Conservation (phyloP, 2,797 vertebrate genomes). For the Yasuhikotakia modesta region DNA sequence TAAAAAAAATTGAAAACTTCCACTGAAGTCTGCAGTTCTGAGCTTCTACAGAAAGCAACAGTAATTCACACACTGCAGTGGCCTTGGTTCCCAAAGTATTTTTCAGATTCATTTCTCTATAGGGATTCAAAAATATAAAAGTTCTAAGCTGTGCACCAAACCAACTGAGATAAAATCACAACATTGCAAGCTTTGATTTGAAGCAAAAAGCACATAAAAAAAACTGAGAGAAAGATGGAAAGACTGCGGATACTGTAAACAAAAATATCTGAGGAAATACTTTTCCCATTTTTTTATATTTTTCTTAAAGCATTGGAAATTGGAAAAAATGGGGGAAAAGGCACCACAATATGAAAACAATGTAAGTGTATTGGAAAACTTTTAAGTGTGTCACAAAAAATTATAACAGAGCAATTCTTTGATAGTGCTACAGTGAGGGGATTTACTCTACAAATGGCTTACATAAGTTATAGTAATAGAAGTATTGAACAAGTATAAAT, state of each 20-base stretch:
- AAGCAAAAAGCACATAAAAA: background rate
- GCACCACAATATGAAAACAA: background rate
- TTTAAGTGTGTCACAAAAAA: no score
- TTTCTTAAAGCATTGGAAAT: background rate
- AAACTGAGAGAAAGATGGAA: background rate
- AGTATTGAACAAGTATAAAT: background rate
- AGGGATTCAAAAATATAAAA: background rate
- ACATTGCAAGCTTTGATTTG: background rate
- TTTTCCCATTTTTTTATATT: no score
- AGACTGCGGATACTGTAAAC: background rate
- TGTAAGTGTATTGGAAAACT: no score
- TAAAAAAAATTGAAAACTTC: background rate
- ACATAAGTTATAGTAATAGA: background rate
- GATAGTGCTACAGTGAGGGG: background rate
- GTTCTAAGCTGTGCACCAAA: background rate
- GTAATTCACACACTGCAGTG: background rate
- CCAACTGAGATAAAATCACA: background rate
- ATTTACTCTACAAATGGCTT: background rate
- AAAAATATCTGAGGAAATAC: background rate
- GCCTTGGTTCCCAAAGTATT: background rate
- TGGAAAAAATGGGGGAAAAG: background rate
- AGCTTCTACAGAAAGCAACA: background rate
- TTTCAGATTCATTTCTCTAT: background rate
- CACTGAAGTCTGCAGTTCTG: background rate
- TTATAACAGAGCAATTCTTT: no score